These are phyloP conservation scores for Imbricaverruca yamaguchii DNA, from an alignment of 2,888 invertebrate species.

Conservation along the genomic window DNA sequence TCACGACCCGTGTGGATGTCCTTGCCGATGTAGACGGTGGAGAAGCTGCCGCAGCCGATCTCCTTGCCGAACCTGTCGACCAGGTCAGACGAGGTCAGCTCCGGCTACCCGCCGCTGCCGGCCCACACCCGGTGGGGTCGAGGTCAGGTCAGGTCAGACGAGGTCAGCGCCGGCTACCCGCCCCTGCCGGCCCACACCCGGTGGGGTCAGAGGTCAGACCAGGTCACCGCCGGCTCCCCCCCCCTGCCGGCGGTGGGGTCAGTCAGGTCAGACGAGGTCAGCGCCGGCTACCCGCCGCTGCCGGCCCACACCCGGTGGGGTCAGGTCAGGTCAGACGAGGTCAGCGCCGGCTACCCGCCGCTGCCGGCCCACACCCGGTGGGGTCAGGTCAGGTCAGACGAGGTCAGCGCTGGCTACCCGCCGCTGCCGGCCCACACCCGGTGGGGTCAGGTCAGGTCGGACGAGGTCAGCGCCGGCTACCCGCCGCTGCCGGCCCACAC, in stretches of 20 bases:
- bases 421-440: not conserved
- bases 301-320: not conserved
- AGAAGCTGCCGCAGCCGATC: constrained; percentile 34
- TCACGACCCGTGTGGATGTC: constrained; percentile 82
- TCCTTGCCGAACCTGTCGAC: constrained; percentile 29
- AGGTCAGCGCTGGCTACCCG: not conserved
- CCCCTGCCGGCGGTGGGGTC: not conserved
- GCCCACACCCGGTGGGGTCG: not conserved
- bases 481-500: not conserved
- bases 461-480: not conserved
- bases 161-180: not conserved
- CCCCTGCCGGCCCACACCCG: not conserved
- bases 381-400: not conserved
- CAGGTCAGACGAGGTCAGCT: not conserved
- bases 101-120: not conserved
- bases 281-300: not conserved
- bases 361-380: not conserved
- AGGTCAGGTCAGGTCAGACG: not conserved
- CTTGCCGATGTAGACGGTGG: constrained; percentile 71
- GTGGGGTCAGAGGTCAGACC: too few species aligned
- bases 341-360: not conserved
- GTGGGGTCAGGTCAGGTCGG: too few species aligned
- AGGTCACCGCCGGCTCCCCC: not conserved
- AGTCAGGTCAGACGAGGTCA: not conserved
- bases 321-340: not conserved